Conservation (phyloP, 2,888 invertebrate species). For the Scaptodrosophila latifasciaeformis region DNA sequence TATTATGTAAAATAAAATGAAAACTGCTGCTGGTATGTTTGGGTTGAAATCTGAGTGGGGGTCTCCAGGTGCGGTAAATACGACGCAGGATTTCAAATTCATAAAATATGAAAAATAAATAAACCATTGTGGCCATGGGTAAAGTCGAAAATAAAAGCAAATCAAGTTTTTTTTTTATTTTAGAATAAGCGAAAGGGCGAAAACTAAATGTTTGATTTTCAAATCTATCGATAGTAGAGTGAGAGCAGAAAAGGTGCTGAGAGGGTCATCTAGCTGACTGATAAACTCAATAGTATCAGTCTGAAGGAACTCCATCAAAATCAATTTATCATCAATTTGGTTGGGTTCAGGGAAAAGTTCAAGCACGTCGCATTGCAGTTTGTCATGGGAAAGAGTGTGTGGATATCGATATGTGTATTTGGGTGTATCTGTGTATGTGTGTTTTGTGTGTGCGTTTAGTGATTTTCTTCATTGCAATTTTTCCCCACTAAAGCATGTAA, state of each 20-base stretch:
- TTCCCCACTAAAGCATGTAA: conserved; percentile 29
- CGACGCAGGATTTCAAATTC: conserved; percentile 17
- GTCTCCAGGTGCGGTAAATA: not conserved
- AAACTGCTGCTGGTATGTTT: not conserved
- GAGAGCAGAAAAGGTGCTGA: not conserved
- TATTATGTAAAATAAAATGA: conserved; percentile 25
- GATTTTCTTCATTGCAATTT: conserved; percentile 40
- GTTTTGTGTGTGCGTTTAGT: conserved; percentile 19
- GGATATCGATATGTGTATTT: not conserved
- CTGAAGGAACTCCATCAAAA: conserved; percentile 29
- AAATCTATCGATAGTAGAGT: conserved; percentile 13
- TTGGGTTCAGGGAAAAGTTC: not conserved
- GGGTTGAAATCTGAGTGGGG: not conserved
- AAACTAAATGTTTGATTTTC: conserved; percentile 21
- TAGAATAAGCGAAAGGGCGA: no score
- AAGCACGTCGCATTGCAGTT: not conserved
- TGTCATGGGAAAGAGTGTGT: not conserved
- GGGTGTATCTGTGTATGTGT: not conserved
- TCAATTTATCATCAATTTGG: conserved; percentile 39
- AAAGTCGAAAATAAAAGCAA: not conserved
- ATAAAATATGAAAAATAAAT: conserved; percentile 19
- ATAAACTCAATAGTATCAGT: not conserved
- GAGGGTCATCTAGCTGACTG: not conserved
- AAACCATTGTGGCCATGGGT: not conserved
- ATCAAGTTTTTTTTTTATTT: no score